Base-by-base conservation (phyloP, 2,888 invertebrate species). In the Pterostichus madidus region DNA sequence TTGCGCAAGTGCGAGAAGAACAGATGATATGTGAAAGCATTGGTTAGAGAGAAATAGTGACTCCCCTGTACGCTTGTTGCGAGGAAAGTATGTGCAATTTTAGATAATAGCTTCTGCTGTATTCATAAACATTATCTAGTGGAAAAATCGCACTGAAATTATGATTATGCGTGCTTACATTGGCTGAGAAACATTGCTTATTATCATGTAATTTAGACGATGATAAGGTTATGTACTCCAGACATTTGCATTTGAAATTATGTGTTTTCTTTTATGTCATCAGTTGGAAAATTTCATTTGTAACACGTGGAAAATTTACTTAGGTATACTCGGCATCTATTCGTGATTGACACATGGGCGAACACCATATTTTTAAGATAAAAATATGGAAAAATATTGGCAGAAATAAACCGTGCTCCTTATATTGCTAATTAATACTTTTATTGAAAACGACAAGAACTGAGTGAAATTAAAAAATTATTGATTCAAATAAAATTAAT, bases 41-140 rank as follows among this genome's bases (percentile, higher is more conserved):
- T 13, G n/a, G 44, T 75, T 52, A 52, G 68, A 71, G 68, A 44
- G 68, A 71, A 39, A 71, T 46, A 71, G 68, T 17, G 44, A 64
- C 13, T 59, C 39, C 75, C 49, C 53, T 49, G 35, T n/a, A 75
- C 75, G 75, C 75, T 75, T 75, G 35, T 32, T 53, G 53, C 75
- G 52, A 13, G 64, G 31, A 77, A 77, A 52, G 35, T 80, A 85
- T 86, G 86, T 86, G 86, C 86, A 86, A 86, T 86, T 86, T 85
- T 86, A 86, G 85, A 85, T 85, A 84, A 84, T 85, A 86, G 84
- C 84, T 15, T 15, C 32, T 11, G 82, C 76, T 73, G 82, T 82
- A 75, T 82, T 82, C 82, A 82, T 46, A 59, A 82, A 82, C 76
- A 61, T 56, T 75, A 73, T 49, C 49, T 56, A 56, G 56, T 10